Evolutionary conservation across 2,797 vertebrate species (phyloP).

Genomic region (Rhinoraja longicauda): DNA sequence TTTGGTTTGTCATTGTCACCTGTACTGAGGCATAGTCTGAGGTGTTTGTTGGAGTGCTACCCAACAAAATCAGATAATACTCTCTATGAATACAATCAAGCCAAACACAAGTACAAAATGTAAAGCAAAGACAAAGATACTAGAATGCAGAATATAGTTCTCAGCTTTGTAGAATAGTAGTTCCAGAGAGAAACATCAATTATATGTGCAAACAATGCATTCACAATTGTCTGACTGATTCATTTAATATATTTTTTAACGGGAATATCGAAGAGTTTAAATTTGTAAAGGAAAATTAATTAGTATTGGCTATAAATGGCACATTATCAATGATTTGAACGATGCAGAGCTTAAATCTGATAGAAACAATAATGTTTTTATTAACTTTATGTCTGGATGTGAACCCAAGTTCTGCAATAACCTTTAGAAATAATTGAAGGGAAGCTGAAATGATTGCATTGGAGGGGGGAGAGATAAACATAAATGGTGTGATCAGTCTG

Average conservation of each 20-base stretch:
- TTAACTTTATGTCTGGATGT: not conserved
- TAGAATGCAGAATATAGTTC: too few species aligned
- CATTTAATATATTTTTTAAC: not conserved
- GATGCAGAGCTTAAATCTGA: not conserved
- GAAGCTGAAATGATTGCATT: not conserved
- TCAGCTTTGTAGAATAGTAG: too few species aligned
- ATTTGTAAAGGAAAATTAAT: not conserved
- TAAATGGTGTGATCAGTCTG: not conserved
- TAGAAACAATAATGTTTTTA: not conserved
- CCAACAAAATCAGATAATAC: too few species aligned
- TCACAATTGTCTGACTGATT: not conserved
- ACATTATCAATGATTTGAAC: not conserved
- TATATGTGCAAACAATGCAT: not conserved
- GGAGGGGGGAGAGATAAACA: not conserved
- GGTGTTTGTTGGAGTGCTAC: too few species aligned
- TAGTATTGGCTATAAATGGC: not conserved
- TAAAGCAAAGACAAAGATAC: too few species aligned
- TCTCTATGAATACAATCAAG: too few species aligned
- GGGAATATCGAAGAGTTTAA: not conserved
- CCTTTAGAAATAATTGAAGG: not conserved
- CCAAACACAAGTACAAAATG: too few species aligned
- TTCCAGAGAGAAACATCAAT: too few species aligned
- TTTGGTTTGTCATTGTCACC: too few species aligned
- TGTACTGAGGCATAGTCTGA: too few species aligned
- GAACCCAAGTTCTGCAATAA: not conserved